Conservation (phyloP, 2,888 invertebrate genomes). For the Polydrusus pterygomalis region DNA sequence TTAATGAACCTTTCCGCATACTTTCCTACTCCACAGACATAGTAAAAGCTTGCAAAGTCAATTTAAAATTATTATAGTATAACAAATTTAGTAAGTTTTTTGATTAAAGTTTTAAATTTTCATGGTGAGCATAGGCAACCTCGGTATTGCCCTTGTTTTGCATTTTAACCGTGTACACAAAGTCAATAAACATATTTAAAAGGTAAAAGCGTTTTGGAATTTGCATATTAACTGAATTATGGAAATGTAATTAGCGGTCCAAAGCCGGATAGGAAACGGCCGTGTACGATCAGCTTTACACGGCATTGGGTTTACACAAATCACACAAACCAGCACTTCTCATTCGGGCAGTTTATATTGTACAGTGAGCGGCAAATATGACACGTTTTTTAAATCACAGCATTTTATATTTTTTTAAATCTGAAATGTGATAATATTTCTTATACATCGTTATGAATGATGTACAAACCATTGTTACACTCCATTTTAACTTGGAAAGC, state of each 20-base stretch:
- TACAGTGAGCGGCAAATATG: no score
- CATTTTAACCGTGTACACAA: slow-evolving; percentile 29
- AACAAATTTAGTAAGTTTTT: background rate
- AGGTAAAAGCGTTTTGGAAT: slow-evolving; percentile 69
- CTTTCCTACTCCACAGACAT: no score
- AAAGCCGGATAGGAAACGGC: slow-evolving; percentile 48
- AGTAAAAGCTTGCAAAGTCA: background rate
- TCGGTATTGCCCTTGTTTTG: slow-evolving; percentile 15
- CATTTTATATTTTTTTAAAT: no score
- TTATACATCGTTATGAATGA: no score
- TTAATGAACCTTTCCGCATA: no score
- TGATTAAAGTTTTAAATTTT: background rate
- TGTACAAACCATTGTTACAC: no score
- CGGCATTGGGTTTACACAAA: slow-evolving; percentile 24
- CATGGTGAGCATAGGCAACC: background rate
- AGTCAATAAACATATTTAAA: slow-evolving; percentile 65
- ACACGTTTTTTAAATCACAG: no score
- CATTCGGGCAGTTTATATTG: background rate
- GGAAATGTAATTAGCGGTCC: slow-evolving; percentile 71
- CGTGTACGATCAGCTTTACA: slow-evolving; percentile 31
- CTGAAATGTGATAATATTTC: no score
- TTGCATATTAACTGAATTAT: slow-evolving; percentile 74
- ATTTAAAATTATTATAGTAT: background rate
- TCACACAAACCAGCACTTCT: slow-evolving; percentile 4
- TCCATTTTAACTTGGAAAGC: no score